Percentiles rank a stretch among this genome's conserved stretches.
Conservation (phyloP, 2,797 vertebrate species). For the Mormyrops attenuatus region DNA sequence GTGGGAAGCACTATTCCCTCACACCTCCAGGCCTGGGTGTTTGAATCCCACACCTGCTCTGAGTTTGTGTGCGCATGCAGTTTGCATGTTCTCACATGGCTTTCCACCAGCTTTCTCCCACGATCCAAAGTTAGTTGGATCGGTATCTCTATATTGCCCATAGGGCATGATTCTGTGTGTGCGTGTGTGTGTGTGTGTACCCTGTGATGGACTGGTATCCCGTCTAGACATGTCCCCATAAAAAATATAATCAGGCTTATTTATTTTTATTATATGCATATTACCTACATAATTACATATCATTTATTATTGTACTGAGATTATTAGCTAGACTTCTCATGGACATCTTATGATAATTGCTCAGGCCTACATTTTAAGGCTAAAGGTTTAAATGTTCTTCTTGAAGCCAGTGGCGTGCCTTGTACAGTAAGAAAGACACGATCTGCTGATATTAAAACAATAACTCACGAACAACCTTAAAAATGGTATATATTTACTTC, state of each 20-base stretch:
- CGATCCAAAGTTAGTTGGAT: not conserved
- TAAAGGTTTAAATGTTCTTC: not conserved
- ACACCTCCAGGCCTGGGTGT: not conserved
- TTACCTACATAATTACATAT: not conserved
- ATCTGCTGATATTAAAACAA: not conserved
- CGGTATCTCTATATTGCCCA: not conserved
- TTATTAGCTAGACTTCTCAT: not conserved
- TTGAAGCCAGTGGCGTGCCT: not conserved
- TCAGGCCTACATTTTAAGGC: not conserved
- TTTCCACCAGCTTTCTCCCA: not conserved
- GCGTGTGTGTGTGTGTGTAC: not conserved
- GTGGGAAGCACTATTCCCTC: not conserved
- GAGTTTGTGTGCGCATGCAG: not conserved
- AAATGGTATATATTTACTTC: not conserved
- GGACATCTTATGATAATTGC: not conserved
- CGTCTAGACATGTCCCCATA: not conserved
- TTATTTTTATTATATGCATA: not conserved
- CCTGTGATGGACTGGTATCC: not conserved
- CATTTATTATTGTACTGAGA: not conserved
- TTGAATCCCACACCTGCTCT: not conserved
- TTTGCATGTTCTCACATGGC: not conserved
- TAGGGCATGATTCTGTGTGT: not conserved
- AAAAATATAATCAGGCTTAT: not conserved
- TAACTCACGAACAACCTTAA: not conserved
- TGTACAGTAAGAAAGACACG: not conserved